Conservation (phyloP, 1,140 invertebrate species). For the Drosophila cardini region DNA sequence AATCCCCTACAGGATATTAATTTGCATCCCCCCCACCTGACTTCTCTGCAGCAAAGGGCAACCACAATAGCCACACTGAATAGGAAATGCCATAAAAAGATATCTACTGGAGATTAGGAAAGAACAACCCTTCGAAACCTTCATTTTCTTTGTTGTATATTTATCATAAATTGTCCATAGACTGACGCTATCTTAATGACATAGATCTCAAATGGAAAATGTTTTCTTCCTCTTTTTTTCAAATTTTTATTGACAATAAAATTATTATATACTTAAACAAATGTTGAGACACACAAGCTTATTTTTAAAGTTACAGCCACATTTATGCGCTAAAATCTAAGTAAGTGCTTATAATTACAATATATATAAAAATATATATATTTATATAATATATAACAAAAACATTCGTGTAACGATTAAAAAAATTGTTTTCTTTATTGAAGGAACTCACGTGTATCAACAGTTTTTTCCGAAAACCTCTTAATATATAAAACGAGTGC, state of each 20-base stretch:
- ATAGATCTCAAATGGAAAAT: neutral
- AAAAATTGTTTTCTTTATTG: neutral
- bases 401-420: too few species aligned
- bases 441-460: neutral
- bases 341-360: too few species aligned
- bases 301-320: too few species aligned
- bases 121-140: neutral
- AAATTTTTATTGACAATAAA: too few species aligned
- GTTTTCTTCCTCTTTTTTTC: too few species aligned
- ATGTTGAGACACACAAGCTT: too few species aligned
- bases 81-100: neutral
- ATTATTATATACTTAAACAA: too few species aligned
- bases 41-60: neutral
- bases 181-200: neutral
- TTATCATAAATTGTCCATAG: slow-evolving; percentile 11
- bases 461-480: neutral
- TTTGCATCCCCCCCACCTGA: neutral
- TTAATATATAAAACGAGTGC: neutral
- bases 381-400: too few species aligned
- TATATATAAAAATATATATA: too few species aligned
- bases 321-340: too few species aligned
- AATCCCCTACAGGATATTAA: neutral
- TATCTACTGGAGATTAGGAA: neutral
- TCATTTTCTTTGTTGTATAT: slow-evolving; percentile 9
- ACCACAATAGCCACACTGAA: neutral